Evolutionary conservation across 2,113 vertebrate genomes (phyloP).

Genomic region (Nestor notabilis): DNA sequence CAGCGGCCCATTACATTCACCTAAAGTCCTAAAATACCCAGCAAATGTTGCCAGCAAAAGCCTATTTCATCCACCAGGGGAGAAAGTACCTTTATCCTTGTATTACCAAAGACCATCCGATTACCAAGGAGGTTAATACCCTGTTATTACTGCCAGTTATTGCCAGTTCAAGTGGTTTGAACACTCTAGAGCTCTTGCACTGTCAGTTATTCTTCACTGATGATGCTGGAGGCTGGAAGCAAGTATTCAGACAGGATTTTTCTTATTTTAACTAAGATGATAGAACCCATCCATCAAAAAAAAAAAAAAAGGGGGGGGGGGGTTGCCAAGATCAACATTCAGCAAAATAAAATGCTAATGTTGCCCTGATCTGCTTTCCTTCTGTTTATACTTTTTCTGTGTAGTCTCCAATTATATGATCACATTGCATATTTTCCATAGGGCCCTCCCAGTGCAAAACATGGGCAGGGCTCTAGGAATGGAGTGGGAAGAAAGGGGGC

Average conservation of each 20-base stretch:
- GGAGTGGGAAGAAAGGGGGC: not conserved
- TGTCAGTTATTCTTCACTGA: not conserved
- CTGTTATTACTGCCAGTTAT: not conserved
- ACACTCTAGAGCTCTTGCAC: not conserved
- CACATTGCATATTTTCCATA: not conserved
- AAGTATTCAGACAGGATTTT: not conserved
- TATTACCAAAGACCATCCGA: not conserved
- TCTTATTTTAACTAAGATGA: not conserved
- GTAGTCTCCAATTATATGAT: not conserved
- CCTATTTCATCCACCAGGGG: not conserved
- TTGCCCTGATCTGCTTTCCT: not conserved
- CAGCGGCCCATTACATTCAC: not conserved
- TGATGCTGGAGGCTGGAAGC: not conserved
- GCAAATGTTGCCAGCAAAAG: not conserved
- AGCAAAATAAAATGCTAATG: not conserved
- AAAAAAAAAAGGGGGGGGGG: fast-evolving
- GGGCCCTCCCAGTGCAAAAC: not conserved
- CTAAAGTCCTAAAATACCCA: not conserved
- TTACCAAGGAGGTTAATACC: not conserved
- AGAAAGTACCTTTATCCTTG: not conserved
- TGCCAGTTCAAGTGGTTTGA: not conserved
- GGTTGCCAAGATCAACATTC: not conserved
- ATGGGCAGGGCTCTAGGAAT: not conserved
- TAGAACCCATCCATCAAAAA: not conserved
- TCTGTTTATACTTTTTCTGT: not conserved